Percentiles rank a stretch among this genome's conserved stretches.
Evolutionary conservation across 2,113 vertebrate genomes (phyloP).

Genomic region (Drymodes brunneopygia): DNA sequence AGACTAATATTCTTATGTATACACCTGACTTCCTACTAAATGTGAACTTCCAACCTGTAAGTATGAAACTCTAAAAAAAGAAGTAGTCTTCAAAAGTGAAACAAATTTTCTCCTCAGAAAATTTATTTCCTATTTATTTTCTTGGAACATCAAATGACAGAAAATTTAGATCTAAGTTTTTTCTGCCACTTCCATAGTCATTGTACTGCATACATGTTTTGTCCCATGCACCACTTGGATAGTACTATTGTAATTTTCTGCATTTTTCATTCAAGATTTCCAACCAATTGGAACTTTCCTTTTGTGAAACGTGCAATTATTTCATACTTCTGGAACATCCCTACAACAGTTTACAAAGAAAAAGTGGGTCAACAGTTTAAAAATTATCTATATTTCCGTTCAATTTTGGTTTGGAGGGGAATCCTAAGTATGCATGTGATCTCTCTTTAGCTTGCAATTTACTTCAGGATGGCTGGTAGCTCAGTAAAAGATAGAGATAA

Average conservation of each 20-base stretch:
- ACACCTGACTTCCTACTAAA: not conserved
- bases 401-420: not conserved
- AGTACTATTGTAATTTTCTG: not conserved
- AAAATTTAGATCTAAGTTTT: not conserved
- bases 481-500: not conserved
- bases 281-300: not conserved
- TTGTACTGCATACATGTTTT: not conserved
- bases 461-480: not conserved
- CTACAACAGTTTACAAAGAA: not conserved
- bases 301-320: not conserved
- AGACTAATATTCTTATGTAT: not conserved
- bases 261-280: not conserved
- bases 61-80: not conserved
- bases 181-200: not conserved
- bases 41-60: not conserved
- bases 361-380: not conserved
- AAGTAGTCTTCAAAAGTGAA: no score
- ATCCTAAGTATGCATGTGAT: not conserved
- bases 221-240: not conserved
- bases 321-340: not conserved
- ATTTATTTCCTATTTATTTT: not conserved
- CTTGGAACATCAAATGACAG: no score
- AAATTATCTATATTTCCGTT: not conserved
- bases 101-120: not conserved
- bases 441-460: not conserved